Evolutionary conservation across 2,113 vertebrate species (phyloP), one percentile per base, ranked within the genome.

Genomic region (Vireo altiloquus): DNA sequence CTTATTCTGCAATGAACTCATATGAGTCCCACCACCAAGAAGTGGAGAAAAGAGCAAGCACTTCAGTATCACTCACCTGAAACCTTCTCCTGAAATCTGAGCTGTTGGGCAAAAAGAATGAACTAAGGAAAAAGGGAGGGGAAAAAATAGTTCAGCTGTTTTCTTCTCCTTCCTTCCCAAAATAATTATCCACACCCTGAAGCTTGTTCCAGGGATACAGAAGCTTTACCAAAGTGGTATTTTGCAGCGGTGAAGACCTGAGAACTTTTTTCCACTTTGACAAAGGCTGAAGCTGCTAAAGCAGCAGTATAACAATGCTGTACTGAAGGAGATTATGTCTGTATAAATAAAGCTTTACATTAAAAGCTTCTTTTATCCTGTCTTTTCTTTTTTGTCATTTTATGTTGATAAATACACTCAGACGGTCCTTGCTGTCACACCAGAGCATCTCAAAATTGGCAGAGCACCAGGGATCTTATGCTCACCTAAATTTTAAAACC

Each of bases 1-100:
- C 17, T 31, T 39, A 9, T n/a, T 25, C 59, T 54, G 33, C 3
- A 0, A 20, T 52, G 42, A 64, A n/a, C 39, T 54, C 88, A 2
- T 0, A 1, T 1, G 1, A 0, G 10, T 50, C 23, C 8, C 10
- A 4, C 39, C 4, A 68, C 8, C 4, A 1, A 42, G 35, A 52
- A 42, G 13, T 0, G 0, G 61, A 70, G 78, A 35, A 50, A 57
- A 75, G 6, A 57, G 54, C 8, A 20, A 70, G 14, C 8, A 15
- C 33, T 42, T 44, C 15, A 4, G 28, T 11, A 33, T 56, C 3
- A 4, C 18, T 42, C 57, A 9, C 30, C 3, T 11, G 9, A 69
- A 47, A 28, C 21, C 78, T 83, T 65, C 46, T 56, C 46, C 77
- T 28, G 14, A 83, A 72, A 54, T 35, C 23, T 2, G 40, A 85